A percentile compares a stretch with the other conserved stretches of the same genome.
Conservation (phyloP, 2,113 vertebrate species). For the Campylomormyrus numenius region DNA sequence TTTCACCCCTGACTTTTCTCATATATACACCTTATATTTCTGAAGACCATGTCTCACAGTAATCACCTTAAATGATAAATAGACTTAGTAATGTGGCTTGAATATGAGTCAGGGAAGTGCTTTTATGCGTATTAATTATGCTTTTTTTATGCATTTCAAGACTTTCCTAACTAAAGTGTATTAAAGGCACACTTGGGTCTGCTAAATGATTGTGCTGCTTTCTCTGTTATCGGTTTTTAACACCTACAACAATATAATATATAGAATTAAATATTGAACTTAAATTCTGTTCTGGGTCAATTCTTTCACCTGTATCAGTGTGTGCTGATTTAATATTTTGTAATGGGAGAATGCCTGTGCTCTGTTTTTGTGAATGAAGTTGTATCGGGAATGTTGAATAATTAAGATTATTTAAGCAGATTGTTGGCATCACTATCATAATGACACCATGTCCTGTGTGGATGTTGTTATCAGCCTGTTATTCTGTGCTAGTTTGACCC, state of each 20-base stretch:
- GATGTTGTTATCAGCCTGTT: not conserved
- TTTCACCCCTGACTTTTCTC: not conserved
- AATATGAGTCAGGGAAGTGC: not conserved
- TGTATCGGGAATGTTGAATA: not conserved
- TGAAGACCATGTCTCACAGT: not conserved
- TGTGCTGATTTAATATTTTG: not conserved
- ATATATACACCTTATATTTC: not conserved
- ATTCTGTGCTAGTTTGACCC: not conserved
- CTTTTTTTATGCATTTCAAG: not conserved
- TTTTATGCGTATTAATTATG: not conserved
- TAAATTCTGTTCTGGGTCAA: not conserved
- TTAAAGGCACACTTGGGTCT: not conserved
- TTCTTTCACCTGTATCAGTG: not conserved
- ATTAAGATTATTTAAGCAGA: not conserved
- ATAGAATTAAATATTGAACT: not conserved
- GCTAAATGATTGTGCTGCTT: not conserved
- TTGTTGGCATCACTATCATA: constrained; percentile 18
- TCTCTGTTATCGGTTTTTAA: not conserved
- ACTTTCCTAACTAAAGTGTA: not conserved
- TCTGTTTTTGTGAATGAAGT: not conserved
- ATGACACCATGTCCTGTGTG: not conserved
- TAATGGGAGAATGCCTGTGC: not conserved
- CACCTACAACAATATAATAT: not conserved
- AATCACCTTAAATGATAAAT: not conserved
- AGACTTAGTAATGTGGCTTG: not conserved